Percentiles rank a stretch among this genome's conserved stretches.
Conservation (phyloP, 2,888 invertebrate genomes). For the Scaptomyza tumidula region DNA sequence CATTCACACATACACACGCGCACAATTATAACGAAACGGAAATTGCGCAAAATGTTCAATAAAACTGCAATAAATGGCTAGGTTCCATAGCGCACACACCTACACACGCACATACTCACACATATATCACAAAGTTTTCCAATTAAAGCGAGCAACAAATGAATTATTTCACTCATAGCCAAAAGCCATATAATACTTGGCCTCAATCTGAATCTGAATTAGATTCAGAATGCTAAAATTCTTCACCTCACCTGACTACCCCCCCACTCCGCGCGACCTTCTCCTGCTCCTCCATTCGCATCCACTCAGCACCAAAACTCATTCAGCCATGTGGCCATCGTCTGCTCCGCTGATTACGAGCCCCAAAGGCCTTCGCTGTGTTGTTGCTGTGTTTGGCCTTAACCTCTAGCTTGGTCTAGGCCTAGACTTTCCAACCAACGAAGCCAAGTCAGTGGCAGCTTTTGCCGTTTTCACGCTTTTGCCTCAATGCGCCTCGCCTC, state of each 20-base stretch:
- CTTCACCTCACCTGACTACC: background rate
- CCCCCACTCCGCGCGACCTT: background rate
- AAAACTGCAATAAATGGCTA: constrained; percentile 39
- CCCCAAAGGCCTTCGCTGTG: constrained; percentile 15
- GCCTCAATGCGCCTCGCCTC: constrained; percentile 60
- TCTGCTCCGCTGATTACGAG: constrained; percentile 45
- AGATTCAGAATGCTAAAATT: background rate
- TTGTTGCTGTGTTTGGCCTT: background rate
- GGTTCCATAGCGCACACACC: constrained; percentile 15
- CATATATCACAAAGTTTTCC: constrained; percentile 62
- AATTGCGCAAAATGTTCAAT: constrained; percentile 38
- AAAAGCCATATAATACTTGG: constrained; percentile 15
- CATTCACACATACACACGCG: background rate
- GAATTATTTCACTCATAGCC: constrained; percentile 61
- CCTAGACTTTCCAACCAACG: background rate
- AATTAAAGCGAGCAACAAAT: constrained; percentile 66
- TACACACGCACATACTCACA: constrained; percentile 3
- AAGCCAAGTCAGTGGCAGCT: constrained; percentile 3
- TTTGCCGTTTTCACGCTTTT: constrained; percentile 60
- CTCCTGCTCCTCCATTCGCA: background rate
- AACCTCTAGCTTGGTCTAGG: background rate
- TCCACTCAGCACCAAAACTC: constrained; percentile 27
- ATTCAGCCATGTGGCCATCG: constrained; percentile 44
- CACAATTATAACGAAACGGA: constrained; percentile 16
- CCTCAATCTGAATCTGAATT: constrained; percentile 3